Conservation (phyloP, 1,140 invertebrate genomes). For the Camponotus floridanus region DNA sequence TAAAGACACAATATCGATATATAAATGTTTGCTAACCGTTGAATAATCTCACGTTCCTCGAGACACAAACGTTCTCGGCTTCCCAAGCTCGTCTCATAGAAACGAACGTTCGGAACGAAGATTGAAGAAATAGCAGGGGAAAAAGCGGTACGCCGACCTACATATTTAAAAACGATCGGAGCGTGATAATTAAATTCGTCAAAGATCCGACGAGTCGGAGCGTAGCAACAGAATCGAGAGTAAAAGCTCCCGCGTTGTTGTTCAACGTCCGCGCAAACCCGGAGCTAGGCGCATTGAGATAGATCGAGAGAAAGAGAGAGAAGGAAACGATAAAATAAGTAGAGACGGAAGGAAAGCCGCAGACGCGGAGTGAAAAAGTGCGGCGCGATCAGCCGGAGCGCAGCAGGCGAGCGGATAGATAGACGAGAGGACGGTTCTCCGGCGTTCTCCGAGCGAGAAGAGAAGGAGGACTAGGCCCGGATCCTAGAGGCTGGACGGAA, state of each 20-base stretch:
- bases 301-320: too few relatives aligned
- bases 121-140: not conserved
- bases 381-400: constrained; percentile 63
- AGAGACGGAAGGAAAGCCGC: constrained; percentile 51
- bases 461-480: constrained; percentile 18
- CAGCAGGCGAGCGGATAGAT: constrained; percentile 7
- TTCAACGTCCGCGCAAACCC: not conserved
- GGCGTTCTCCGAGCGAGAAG: constrained; percentile 14
- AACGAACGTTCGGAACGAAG: not conserved
- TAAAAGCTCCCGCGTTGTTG: constrained; percentile 33
- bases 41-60: constrained; percentile 16
- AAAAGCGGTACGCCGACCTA: not conserved
- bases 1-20: not conserved
- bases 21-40: not conserved
- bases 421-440: constrained; percentile 31
- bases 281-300: not conserved
- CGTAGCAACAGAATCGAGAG: constrained; percentile 22
- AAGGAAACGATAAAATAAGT: constrained; percentile 24
- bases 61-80: not conserved
- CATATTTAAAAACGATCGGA: constrained; percentile 30
- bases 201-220: not conserved
- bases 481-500: constrained; percentile 37
- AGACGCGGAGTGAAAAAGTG: constrained; percentile 43
- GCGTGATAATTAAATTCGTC: constrained; percentile 35
- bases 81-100: not conserved